Evolutionary conservation across 2,797 vertebrate genomes (phyloP), one percentile per base, ranked within the genome.

Genomic region (Cossypha dichroa): DNA sequence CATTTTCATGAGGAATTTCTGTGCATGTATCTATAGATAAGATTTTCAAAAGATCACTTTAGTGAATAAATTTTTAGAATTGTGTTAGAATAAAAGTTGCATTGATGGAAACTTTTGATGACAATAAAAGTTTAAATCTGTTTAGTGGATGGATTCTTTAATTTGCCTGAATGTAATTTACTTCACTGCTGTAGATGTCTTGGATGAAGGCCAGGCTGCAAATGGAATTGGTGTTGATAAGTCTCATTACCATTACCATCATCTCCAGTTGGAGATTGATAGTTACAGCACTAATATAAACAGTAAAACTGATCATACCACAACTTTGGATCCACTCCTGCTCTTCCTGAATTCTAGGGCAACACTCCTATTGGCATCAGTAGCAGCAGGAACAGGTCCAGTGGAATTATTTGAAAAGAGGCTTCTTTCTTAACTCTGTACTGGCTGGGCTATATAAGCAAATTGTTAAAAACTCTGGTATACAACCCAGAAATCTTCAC

Each of bases 151-250:
- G 66, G 70, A 60, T 93, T 92, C 89, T 76, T 87, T 92, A 83
- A 81, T 92, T 83, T 90, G 52, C 77, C 34, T 93, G 82, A 80
- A 85, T 85, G 78, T 92, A 70, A 79, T 85, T 94, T 81, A 55
- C 80, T 88, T 85, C 33, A 13, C 40, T 74, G 26, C 49, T 80
- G n/a, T 64, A 67, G 89, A 85, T 7, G 6, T 46, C 58, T 93
- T 15, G 28, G 88, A 76, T 94, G 93, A 94, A 93, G 67, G 81
- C 90, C 85, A 92, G 85, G 40, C 69, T 81, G 66, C 80, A 92
- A 94, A 90, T 93, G 95, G 79, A 89, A 76, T 77, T 94, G 72
- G 41, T 87, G 73, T 90, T 93, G 85, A 36, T 94, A 88, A 93
- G 83, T 93, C 77, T 87, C 56, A 31, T 86, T 91, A 56, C 56